Base-by-base conservation (phyloP, 2,797 vertebrate genomes). In the Darevskia mixta region DNA sequence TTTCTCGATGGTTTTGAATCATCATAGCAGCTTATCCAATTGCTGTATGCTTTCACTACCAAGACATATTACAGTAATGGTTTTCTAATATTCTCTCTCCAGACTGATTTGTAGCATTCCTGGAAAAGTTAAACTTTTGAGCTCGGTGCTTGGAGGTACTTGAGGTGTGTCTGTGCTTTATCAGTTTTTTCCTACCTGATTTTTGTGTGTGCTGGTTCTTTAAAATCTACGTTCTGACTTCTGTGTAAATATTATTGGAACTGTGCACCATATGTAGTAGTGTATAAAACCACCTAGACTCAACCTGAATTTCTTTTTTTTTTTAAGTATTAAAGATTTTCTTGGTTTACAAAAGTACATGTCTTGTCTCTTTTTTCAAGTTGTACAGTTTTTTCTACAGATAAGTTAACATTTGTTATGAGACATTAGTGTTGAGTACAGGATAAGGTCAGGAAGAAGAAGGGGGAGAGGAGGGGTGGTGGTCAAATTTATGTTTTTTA, bases 121-220 rank as follows among this genome's bases (percentile, higher is more conserved):
- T 67, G n/a, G 25, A 32, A n/a, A 78, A 69, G 49, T n/a, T 35
- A 49, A 55, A 76, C 86, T 85, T 27, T 58, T 78, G 32, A 25
- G 18, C 6, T 15, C 20, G 29, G 20, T 66, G 27, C 45, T n/a
- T 61, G 23, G 5, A 17, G 27, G 0, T 20, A 17, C 17, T 29
- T 61, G 81, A 72, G 29, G 38, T 79, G 49, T 43, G 27, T n/a
- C 64, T 93, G 69, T 78, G 45, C 43, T 87, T 90, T 38, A 69
- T 15, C 38, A 78, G n/a, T 91, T 72, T 58, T 11, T 35, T 86
- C 20, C 86, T 88, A 69, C 55, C 79, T 13, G 58, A 77, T 79
- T 89, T 55, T 38, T 38, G 49, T 20, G 41, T 35, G 5, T 87
- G 5, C 71, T 80, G 35, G 25, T 29, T 69, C 3, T 84, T 43